Evolutionary conservation across 2,888 invertebrate species (phyloP).

Genomic region (Escarpia spicata): DNA sequence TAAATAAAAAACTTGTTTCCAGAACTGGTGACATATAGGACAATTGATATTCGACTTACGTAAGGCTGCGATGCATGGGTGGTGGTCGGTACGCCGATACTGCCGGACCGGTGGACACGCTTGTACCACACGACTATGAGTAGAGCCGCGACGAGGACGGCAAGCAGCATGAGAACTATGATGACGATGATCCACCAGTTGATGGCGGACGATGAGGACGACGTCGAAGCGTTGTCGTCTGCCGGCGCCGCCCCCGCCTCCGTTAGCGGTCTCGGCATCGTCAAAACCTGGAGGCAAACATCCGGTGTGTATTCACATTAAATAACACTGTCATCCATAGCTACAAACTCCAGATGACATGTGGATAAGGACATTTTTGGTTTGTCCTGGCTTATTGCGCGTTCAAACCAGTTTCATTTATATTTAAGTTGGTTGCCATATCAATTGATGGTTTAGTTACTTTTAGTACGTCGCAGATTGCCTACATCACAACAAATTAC

Average conservation of each 20-base stretch:
- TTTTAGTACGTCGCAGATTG: too few species aligned
- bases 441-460: too few species aligned
- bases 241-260: not conserved
- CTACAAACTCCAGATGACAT: too few species aligned
- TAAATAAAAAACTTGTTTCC: too few species aligned
- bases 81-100: not conserved
- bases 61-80: not conserved
- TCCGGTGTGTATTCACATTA: not conserved
- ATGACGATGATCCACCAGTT: not conserved
- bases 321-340: not conserved
- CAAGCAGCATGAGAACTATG: not conserved
- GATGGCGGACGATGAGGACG: not conserved
- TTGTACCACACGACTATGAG: not conserved
- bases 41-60: not conserved
- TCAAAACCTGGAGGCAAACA: not conserved
- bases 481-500: too few species aligned
- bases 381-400: too few species aligned
- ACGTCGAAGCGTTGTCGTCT: not conserved
- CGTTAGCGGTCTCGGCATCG: not conserved
- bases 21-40: too few species aligned
- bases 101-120: slow-evolving; percentile 8
- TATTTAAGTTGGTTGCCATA: too few species aligned
- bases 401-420: too few species aligned
- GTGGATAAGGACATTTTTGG: too few species aligned
- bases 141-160: not conserved